These are phyloP conservation scores for Sepioteuthis lessoniana DNA, from an alignment of 2,888 invertebrate genomes.

Conservation along the genomic window DNA sequence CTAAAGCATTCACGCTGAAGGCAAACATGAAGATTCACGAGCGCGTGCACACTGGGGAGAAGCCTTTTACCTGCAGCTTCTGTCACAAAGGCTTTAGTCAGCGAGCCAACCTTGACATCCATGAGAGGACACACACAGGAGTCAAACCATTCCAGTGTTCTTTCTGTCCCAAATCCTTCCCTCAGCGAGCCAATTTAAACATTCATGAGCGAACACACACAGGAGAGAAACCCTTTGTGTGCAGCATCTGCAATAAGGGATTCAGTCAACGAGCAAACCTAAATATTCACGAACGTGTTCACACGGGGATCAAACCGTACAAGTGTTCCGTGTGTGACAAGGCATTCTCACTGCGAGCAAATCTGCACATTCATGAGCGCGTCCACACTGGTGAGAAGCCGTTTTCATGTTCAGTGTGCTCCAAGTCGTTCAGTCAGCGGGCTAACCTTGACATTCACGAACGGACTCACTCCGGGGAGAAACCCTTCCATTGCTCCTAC, in stretches of 20 bases:
- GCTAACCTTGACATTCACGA: slow-evolving; percentile 47
- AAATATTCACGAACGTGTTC: slow-evolving; percentile 43
- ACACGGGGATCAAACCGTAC: slow-evolving; percentile 42
- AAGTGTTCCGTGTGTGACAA: slow-evolving; percentile 45
- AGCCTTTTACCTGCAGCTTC: slow-evolving; percentile 36
- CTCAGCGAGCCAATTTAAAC: slow-evolving; percentile 40
- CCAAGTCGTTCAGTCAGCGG: slow-evolving; percentile 45
- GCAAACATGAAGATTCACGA: slow-evolving; percentile 43
- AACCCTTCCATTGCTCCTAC: slow-evolving; percentile 45
- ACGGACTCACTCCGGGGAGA: slow-evolving; percentile 47
- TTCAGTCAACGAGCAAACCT: slow-evolving; percentile 46
- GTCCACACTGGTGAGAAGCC: slow-evolving; percentile 41
- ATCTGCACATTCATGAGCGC: slow-evolving; percentile 45
- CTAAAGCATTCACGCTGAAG: slow-evolving; percentile 34
- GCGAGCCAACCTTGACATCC: slow-evolving; percentile 42
- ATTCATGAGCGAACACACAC: slow-evolving; percentile 44
- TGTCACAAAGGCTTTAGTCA: slow-evolving; percentile 37
- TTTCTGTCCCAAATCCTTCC: slow-evolving; percentile 2
- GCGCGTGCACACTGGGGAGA: slow-evolving; percentile 36
- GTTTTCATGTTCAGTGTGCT: slow-evolving; percentile 44
- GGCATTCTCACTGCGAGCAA: slow-evolving; percentile 42
- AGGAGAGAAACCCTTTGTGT: slow-evolving; percentile 42
- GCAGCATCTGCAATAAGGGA: slow-evolving; percentile 36
- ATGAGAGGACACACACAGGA: slow-evolving; percentile 35
- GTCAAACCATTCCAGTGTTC: slow-evolving; percentile 43